phyloP scores from a whole-genome alignment of 2,888 invertebrate species.

The Eupithecia pulchellata region DNA sequence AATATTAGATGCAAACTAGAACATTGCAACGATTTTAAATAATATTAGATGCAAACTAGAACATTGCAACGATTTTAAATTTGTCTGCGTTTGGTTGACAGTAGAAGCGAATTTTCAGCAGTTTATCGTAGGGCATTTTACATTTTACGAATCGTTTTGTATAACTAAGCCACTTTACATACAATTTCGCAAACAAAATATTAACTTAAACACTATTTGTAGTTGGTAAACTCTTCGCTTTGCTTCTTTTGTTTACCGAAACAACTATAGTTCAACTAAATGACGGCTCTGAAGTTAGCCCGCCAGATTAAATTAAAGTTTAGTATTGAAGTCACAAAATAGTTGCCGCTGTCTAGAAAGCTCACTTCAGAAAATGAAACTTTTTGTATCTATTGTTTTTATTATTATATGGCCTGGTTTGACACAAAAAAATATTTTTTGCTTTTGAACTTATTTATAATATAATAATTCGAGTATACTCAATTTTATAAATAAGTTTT shows the following conservation, averaged over 20 bases:
- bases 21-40: background rate
- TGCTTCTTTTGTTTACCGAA: constrained; percentile 16
- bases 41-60: background rate
- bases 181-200: background rate
- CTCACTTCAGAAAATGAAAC: background rate
- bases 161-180: background rate
- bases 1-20: background rate
- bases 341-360: background rate
- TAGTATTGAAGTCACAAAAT: constrained; percentile 14
- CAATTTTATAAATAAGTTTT: too few relatives aligned
- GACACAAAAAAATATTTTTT: background rate
- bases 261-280: constrained; percentile 10
- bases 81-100: background rate
- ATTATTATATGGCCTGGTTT: background rate
- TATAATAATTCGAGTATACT: too few relatives aligned
- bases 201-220: background rate
- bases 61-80: background rate
- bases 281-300: constrained; percentile 9
- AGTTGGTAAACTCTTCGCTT: constrained; percentile 8
- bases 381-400: background rate
- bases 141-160: too few relatives aligned
- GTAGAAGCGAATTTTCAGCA: too few relatives aligned
- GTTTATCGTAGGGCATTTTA: too few relatives aligned
- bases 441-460: too few relatives aligned
- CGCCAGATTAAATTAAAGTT: constrained; percentile 18